Evolutionary conservation across 37 sponge, comb jelly and placozoan species (phyloP).

Genomic region (Theonella swinhoei): DNA sequence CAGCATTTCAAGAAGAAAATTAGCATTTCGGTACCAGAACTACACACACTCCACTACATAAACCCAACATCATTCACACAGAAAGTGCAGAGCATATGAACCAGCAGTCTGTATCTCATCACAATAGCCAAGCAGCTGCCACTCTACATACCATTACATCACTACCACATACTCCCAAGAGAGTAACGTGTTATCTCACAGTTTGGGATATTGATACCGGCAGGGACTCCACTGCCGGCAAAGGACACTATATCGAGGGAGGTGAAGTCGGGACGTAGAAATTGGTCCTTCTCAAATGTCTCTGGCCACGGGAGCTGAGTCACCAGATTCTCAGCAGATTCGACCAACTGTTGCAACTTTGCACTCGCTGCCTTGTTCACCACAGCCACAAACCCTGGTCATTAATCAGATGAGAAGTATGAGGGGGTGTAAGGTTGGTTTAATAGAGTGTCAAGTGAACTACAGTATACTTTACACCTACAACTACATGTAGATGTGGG

Average conservation of each 20-base stretch:
- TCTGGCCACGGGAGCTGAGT: constrained; percentile 79
- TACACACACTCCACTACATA: too few species aligned
- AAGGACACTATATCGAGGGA: constrained; percentile 88
- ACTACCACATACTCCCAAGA: not conserved
- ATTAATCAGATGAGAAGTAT: not conserved
- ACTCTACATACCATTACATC: not conserved
- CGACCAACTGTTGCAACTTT: constrained; percentile 80
- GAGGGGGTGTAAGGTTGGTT: too few species aligned
- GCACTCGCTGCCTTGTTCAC: constrained; percentile 91
- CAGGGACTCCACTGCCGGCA: constrained; percentile 88
- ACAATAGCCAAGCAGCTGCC: not conserved
- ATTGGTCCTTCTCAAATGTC: constrained; percentile 88
- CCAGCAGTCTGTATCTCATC: not conserved
- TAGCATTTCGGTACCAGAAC: too few species aligned
- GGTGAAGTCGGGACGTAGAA: constrained; percentile 90
- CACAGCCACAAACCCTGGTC: constrained; percentile 89
- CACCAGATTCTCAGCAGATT: constrained; percentile 71
- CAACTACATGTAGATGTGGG: too few species aligned
- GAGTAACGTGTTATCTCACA: constrained; percentile 55
- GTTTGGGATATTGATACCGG: constrained; percentile 95
- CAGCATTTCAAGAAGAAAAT: too few species aligned
- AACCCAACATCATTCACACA: too few species aligned
- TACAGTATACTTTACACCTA: not conserved
- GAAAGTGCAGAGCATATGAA: too few species aligned
- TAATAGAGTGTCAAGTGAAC: not conserved